Conservation (phyloP, 2,113 vertebrate species). For the Symphodus melops region DNA sequence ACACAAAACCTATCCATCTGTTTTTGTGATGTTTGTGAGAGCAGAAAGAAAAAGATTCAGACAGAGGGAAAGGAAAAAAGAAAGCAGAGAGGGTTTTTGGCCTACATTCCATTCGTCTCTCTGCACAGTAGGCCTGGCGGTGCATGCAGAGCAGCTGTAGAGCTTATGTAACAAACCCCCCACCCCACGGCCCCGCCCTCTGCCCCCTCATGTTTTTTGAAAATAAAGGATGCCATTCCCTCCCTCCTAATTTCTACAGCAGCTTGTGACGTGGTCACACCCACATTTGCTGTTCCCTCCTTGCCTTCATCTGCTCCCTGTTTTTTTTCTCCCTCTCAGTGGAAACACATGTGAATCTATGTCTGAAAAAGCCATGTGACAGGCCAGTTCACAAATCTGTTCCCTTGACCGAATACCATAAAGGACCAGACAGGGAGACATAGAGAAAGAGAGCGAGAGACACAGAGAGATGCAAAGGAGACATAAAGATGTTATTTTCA, state of each 20-base stretch:
- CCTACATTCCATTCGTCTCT: conserved; percentile 75
- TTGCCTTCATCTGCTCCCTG: neutral
- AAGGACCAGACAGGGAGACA: conserved; percentile 22
- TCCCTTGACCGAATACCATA: conserved; percentile 37
- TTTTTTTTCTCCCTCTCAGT: conserved; percentile 9
- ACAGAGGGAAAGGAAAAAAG: conserved; percentile 29
- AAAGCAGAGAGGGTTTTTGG: conserved; percentile 55
- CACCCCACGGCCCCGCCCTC: conserved; percentile 24
- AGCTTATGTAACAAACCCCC: conserved; percentile 73
- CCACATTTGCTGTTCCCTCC: conserved; percentile 23
- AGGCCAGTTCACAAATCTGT: conserved; percentile 63
- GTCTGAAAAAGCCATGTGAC: conserved; percentile 40
- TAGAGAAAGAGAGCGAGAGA: neutral
- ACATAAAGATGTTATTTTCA: conserved; percentile 1
- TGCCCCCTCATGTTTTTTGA: conserved; percentile 59
- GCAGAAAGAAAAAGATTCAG: conserved; percentile 53
- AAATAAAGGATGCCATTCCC: conserved; percentile 57
- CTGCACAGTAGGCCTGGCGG: conserved; percentile 72
- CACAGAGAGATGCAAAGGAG: neutral
- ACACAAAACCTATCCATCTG: conserved; percentile 9
- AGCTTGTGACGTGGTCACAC: conserved; percentile 35
- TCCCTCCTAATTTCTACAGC: conserved; percentile 4
- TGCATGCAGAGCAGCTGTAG: conserved; percentile 73
- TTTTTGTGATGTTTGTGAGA: conserved; percentile 35
- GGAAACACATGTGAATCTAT: conserved; percentile 51